These are phyloP conservation scores for Percina caprodes DNA, from an alignment of 2,113 vertebrate species.

Conservation along the genomic window DNA sequence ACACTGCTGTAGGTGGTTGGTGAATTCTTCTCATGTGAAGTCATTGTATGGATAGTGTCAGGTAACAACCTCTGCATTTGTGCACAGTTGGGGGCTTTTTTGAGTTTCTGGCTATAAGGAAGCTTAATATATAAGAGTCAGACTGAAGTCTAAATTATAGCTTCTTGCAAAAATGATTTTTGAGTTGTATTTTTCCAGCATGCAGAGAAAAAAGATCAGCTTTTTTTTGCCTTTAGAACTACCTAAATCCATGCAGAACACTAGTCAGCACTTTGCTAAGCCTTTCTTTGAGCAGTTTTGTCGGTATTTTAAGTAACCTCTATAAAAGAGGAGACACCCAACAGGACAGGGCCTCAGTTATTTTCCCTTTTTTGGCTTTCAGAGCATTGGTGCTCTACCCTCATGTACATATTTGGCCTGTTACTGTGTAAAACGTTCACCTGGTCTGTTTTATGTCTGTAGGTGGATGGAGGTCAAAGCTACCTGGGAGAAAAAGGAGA, in stretches of 20 bases:
- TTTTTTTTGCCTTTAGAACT: conserved; percentile 27
- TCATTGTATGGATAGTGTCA: conserved; percentile 79
- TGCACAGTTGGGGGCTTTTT: conserved; percentile 59
- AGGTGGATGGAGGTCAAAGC: conserved; percentile 88
- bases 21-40: conserved; percentile 72
- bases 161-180: conserved; percentile 61
- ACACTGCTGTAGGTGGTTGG: conserved; percentile 55
- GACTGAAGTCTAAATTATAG: conserved; percentile 69
- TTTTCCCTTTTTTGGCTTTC: conserved; percentile 22
- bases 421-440: conserved; percentile 21
- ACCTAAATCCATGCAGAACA: conserved; percentile 39
- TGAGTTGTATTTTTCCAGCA: conserved; percentile 66
- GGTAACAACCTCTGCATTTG: conserved; percentile 62
- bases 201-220: conserved; percentile 2
- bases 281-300: conserved; percentile 34
- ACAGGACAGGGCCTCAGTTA: conserved; percentile 3
- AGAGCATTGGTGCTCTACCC: not conserved
- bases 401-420: not conserved
- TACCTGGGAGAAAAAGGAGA: conserved; percentile 94
- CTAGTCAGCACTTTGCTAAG: conserved; percentile 44
- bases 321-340: conserved; percentile 42
- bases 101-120: conserved; percentile 34
- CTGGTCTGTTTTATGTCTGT: conserved; percentile 45
- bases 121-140: conserved; percentile 62
- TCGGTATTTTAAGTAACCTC: conserved; percentile 39